Percentiles rank a stretch among this genome's conserved stretches.
Conservation (phyloP, 2,797 vertebrate genomes). For the Merluccius polli region DNA sequence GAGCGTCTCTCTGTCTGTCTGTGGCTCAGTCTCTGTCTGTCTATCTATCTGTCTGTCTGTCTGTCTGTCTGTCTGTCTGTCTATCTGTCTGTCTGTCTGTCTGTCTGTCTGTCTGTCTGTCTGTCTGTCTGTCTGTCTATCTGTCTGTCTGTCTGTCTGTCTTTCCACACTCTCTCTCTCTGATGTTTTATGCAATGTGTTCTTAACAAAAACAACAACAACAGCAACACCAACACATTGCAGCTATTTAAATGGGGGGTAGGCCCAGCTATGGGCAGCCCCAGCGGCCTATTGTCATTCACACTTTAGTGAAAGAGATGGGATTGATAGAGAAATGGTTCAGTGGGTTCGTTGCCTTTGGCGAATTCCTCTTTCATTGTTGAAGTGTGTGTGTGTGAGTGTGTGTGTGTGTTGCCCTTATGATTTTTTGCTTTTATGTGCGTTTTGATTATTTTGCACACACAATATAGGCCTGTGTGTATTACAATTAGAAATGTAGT, state of each 20-base stretch:
- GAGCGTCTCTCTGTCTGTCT: too few species aligned
- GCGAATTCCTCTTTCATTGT: conserved; percentile 50
- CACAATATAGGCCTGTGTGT: neutral
- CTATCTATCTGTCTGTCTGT: too few species aligned
- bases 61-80: too few species aligned
- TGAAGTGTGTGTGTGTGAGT: neutral
- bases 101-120: too few species aligned
- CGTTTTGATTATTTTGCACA: neutral
- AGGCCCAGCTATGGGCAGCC: conserved; percentile 33
- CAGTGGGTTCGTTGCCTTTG: conserved; percentile 48
- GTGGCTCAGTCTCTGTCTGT: too few species aligned
- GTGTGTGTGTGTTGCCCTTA: neutral
- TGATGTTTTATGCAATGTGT: conserved; percentile 36
- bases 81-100: too few species aligned
- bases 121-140: too few species aligned
- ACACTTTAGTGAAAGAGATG: conserved; percentile 63
- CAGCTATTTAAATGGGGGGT: conserved; percentile 39
- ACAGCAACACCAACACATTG: conserved; percentile 48
- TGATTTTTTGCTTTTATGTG: neutral
- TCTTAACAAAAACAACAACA: conserved; percentile 50
- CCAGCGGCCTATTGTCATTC: conserved; percentile 71
- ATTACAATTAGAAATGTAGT: neutral
- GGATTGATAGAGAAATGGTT: conserved; percentile 53
- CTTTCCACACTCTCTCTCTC: neutral
- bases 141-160: too few species aligned